Evolutionary conservation across 2,113 vertebrate genomes (phyloP).

Genomic region (Cyphomyrus discorhynchus): DNA sequence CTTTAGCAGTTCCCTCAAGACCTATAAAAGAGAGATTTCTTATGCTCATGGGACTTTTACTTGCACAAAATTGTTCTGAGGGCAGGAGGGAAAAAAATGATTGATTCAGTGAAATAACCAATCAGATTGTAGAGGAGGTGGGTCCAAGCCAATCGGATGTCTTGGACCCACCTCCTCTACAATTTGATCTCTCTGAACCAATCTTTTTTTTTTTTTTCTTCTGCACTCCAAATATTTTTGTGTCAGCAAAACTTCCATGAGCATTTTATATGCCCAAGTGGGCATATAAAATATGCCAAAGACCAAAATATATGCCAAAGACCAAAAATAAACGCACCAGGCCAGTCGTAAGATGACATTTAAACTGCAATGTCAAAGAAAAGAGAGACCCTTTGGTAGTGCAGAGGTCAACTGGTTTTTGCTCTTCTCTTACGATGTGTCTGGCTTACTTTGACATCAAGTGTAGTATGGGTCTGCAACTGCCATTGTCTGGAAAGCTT

Average conservation of each 20-base stretch:
- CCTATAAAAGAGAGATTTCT: background rate
- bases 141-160: too few relatives aligned
- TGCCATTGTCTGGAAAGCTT: background rate
- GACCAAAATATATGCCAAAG: background rate
- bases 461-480: background rate
- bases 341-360: background rate
- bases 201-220: too few relatives aligned
- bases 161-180: too few relatives aligned
- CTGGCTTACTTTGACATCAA: background rate
- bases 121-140: too few relatives aligned
- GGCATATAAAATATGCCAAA: background rate
- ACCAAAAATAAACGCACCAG: background rate
- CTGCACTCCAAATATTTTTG: too few relatives aligned
- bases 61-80: too few relatives aligned
- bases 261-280: background rate
- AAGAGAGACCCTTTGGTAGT: background rate
- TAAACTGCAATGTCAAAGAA: background rate
- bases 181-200: too few relatives aligned
- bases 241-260: too few relatives aligned
- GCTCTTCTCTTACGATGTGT: background rate
- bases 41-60: too few relatives aligned
- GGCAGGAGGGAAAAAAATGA: too few relatives aligned
- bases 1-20: background rate
- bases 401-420: background rate
- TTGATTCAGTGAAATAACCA: too few relatives aligned